phyloP scores from a whole-genome alignment of 2,797 vertebrate species.

The Sebastes matsubarae region DNA sequence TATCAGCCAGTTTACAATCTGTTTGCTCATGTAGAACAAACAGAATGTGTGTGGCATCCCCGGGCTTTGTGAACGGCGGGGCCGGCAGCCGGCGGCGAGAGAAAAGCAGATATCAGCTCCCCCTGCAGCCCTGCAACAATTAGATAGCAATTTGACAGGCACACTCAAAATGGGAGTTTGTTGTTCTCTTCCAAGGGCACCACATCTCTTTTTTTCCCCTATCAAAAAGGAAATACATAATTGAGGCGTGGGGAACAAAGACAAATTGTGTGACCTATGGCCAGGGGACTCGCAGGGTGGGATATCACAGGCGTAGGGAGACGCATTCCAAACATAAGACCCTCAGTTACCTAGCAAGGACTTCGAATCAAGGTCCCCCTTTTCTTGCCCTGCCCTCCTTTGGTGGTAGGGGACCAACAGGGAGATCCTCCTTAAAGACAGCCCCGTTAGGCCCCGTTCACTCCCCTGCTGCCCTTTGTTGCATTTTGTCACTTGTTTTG shows the following conservation, averaged over 20 bases:
- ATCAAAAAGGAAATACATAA: constrained; percentile 77
- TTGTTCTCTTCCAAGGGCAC: constrained; percentile 76
- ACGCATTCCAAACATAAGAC: constrained; percentile 89
- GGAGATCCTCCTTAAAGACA: constrained; percentile 80
- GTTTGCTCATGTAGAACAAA: constrained; percentile 99
- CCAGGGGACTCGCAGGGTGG: constrained; percentile 74
- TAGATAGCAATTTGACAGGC: constrained; percentile 98
- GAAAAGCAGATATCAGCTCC: constrained; percentile 94
- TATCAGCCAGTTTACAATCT: constrained; percentile 99
- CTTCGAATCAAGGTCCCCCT: constrained; percentile 72
- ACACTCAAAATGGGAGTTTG: constrained; percentile 86
- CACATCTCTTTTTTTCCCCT: constrained; percentile 37
- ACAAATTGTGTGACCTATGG: constrained; percentile 84
- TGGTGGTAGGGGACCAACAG: constrained; percentile 71
- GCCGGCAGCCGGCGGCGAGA: constrained; percentile 89
- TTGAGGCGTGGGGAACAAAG: constrained; percentile 76
- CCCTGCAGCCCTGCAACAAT: constrained; percentile 92
- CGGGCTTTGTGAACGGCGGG: constrained; percentile 95
- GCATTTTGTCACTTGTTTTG: constrained; percentile 78
- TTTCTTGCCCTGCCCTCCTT: constrained; percentile 72
- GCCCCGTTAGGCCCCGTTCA: constrained; percentile 65
- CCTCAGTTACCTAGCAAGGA: constrained; percentile 90
- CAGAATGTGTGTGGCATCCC: constrained; percentile 99
- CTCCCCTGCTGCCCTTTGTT: constrained; percentile 78
- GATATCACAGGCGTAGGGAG: constrained; percentile 74